Evolutionary conservation across 1,140 invertebrate species (phyloP).

Genomic region (Penaeus vannamei): DNA sequence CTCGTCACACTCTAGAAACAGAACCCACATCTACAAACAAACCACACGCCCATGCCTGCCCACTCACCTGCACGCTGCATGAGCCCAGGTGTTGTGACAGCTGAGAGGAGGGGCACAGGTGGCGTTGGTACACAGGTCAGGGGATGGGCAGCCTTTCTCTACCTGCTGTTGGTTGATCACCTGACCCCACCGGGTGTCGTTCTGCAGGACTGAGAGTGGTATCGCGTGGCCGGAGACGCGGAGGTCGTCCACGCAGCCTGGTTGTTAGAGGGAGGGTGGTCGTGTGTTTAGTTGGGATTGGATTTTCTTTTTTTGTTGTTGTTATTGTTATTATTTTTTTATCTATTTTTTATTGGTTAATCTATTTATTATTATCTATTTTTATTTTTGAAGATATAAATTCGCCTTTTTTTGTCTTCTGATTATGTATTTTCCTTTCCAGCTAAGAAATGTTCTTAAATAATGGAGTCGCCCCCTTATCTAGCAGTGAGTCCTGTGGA

Average conservation of each 20-base stretch:
- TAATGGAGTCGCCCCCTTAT: no score
- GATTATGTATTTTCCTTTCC: no score
- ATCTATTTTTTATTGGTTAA: no score
- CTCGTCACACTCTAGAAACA: no score
- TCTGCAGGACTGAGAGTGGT: constrained; percentile 91
- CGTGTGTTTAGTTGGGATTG: constrained; percentile 3
- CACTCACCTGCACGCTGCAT: constrained; percentile 45
- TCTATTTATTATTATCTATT: no score
- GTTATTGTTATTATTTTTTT: neutral
- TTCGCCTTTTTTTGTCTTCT: no score
- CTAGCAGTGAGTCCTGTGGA: neutral
- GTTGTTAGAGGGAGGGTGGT: neutral
- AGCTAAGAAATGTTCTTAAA: no score
- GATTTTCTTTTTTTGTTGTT: no score
- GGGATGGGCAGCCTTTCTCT: constrained; percentile 90
- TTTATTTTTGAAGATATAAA: no score
- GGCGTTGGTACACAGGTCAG: constrained; percentile 93
- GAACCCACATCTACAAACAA: no score
- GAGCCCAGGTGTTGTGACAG: constrained; percentile 74
- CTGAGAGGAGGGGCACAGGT: constrained; percentile 92
- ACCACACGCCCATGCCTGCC: no score
- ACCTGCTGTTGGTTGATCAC: constrained; percentile 92
- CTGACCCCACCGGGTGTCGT: constrained; percentile 95
- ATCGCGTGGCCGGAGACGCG: constrained; percentile 92
- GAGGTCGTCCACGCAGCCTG: constrained; percentile 86